phyloP scores from a whole-genome alignment of 2,888 invertebrate genomes.

The Erebia epiphron region DNA sequence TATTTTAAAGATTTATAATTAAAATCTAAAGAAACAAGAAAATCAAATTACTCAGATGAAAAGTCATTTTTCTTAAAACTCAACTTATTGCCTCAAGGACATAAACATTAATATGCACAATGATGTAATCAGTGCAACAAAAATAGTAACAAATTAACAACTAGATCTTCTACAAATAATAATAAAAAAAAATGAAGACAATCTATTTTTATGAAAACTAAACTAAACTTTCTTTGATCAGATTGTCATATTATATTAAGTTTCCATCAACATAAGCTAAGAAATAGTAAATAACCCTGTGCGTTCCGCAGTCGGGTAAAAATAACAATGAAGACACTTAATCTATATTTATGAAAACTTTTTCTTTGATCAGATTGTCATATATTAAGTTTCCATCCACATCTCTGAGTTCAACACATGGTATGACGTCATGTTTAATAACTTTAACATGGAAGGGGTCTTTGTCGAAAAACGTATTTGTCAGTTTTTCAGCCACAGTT shows the following conservation, averaged over 20 bases:
- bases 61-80: too few relatives aligned
- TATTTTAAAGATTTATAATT: too few relatives aligned
- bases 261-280: too few relatives aligned
- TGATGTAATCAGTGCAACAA: neutral
- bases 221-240: too few relatives aligned
- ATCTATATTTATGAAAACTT: constrained; percentile 42
- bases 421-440: constrained; percentile 47
- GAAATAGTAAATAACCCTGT: too few relatives aligned
- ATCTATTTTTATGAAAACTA: too few relatives aligned
- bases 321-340: neutral
- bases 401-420: constrained; percentile 62
- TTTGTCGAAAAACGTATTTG: constrained; percentile 58
- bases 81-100: too few relatives aligned
- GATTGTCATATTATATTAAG: too few relatives aligned
- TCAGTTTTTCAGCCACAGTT: constrained; percentile 55
- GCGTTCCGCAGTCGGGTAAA: too few relatives aligned
- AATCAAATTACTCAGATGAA: neutral
- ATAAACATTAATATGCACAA: neutral
- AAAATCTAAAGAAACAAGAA: neutral
- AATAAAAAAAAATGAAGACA: too few relatives aligned
- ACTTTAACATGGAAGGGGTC: constrained; percentile 64
- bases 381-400: constrained; percentile 56
- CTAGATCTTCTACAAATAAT: too few relatives aligned
- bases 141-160: neutral
- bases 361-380: constrained; percentile 57